A percentile compares a stretch with the other conserved stretches of the same genome.
These are phyloP conservation scores for Belonocnema kinseyi DNA, from an alignment of 1,140 invertebrate species.

Conservation along the genomic window DNA sequence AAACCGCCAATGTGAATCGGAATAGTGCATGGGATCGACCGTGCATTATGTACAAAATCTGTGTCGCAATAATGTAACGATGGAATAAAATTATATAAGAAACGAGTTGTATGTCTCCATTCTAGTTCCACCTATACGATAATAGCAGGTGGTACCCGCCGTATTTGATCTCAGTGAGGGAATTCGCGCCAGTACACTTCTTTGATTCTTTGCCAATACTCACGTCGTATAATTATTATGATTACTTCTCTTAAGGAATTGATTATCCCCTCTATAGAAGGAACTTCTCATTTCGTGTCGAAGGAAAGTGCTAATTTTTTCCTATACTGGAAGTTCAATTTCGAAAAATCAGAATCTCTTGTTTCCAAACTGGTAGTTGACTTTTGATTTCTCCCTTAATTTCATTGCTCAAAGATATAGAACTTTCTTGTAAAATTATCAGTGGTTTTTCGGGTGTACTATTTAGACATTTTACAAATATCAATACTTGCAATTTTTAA, in stretches of 20 bases:
- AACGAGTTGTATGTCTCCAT: neutral
- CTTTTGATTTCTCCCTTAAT: no score
- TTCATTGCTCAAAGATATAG: no score
- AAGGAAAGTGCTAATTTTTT: neutral
- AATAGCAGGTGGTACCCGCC: neutral
- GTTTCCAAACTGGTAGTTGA: no score
- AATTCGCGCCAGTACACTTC: neutral
- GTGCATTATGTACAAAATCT: slow-evolving; percentile 47
- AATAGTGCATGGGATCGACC: slow-evolving; percentile 14
- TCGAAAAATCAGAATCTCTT: no score
- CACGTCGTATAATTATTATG: slow-evolving; percentile 17
- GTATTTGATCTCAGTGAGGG: slow-evolving; percentile 4
- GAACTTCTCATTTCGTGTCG: neutral
- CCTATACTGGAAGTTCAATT: neutral
- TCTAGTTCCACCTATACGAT: neutral
- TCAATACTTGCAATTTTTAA: no score
- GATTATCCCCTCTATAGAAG: neutral
- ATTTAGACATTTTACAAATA: no score
- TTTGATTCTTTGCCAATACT: slow-evolving; percentile 9
- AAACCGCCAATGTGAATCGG: slow-evolving; percentile 38
- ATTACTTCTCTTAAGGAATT: slow-evolving; percentile 6
- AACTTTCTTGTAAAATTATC: no score
- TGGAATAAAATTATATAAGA: slow-evolving; percentile 41
- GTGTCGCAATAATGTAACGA: slow-evolving; percentile 32
- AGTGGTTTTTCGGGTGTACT: no score